Conservation (phyloP, 2,113 vertebrate species). For the Tragelaphus imberbis region DNA sequence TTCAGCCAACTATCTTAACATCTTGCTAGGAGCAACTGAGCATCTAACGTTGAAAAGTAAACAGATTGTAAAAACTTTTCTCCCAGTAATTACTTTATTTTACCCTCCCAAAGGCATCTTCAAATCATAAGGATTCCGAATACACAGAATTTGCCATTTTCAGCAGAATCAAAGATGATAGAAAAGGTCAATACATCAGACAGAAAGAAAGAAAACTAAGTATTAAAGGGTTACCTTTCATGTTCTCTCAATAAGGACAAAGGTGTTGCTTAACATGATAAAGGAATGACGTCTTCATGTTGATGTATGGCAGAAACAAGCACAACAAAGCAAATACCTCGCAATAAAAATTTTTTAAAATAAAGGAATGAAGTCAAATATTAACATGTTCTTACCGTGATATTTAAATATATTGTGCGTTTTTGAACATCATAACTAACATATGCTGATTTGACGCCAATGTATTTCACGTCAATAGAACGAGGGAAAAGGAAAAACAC, state of each 20-base stretch:
- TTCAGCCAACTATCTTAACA: background rate
- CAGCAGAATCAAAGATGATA: background rate
- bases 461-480: constrained; percentile 92
- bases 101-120: background rate
- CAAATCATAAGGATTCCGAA: constrained; percentile 17
- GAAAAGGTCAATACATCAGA: background rate
- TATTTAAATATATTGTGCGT: constrained; percentile 92
- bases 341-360: background rate
- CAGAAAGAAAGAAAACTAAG: background rate
- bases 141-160: background rate
- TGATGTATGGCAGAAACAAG: background rate
- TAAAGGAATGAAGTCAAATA: background rate
- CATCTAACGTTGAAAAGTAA: constrained; percentile 3
- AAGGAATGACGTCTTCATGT: background rate
- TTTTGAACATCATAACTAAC: constrained; percentile 88
- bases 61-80: background rate
- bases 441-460: constrained; percentile 94
- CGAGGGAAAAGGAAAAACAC: constrained; percentile 98
- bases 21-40: background rate
- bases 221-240: background rate
- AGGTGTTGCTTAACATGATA: background rate
- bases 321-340: background rate
- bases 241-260: background rate
- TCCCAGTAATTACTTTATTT: background rate
- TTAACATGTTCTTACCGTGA: constrained; percentile 86